These are phyloP conservation scores for Imbricaverruca yamaguchii DNA, from an alignment of 2,888 invertebrate genomes.

Conservation along the genomic window DNA sequence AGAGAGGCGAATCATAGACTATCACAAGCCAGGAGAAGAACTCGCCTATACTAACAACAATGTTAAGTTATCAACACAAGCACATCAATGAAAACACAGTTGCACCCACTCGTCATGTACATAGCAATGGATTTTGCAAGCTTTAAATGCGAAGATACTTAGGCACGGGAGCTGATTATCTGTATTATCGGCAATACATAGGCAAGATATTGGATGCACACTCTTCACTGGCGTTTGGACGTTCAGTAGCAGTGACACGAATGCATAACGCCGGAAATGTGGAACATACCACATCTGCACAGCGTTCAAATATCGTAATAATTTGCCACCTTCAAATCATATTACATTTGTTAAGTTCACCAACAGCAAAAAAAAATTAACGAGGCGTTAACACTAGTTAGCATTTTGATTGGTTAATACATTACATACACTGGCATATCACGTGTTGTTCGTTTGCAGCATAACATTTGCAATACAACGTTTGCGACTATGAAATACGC, in stretches of 20 bases:
- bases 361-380: not conserved
- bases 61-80: too few species aligned
- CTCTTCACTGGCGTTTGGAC: not conserved
- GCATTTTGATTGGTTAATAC: slow-evolving; percentile 2
- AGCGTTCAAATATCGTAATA: not conserved
- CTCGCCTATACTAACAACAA: too few species aligned
- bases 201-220: not conserved
- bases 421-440: not conserved
- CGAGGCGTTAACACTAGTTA: not conserved
- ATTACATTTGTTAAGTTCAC: not conserved
- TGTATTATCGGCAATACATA: too few species aligned
- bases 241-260: not conserved
- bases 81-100: too few species aligned
- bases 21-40: too few species aligned
- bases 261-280: not conserved
- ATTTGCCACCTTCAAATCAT: not conserved
- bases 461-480: not conserved
- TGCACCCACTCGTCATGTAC: too few species aligned
- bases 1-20: too few species aligned
- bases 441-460: not conserved
- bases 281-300: not conserved
- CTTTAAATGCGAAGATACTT: too few species aligned
- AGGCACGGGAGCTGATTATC: too few species aligned
- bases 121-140: too few species aligned
- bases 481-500: not conserved